Conservation (phyloP, 1,140 invertebrate genomes). For the Macrotrachela quadricornifera region DNA sequence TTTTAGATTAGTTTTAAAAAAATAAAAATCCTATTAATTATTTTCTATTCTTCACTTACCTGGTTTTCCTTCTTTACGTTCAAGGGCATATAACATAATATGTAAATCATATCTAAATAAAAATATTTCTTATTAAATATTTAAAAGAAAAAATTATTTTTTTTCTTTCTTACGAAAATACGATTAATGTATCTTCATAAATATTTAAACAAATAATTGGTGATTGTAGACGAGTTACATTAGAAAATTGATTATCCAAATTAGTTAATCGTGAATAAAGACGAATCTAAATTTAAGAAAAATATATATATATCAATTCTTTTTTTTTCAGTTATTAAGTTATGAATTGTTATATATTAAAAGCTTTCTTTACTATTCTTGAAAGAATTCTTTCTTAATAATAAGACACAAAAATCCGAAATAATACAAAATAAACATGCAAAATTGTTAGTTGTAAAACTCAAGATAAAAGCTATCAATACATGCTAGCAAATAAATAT, state of each 20-base stretch:
- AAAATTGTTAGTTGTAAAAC: not conserved
- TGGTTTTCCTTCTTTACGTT: constrained; percentile 17
- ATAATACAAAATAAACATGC: no score
- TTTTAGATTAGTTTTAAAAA: no score
- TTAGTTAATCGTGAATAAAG: constrained; percentile 71
- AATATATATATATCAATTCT: no score
- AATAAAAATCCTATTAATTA: no score
- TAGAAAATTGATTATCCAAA: constrained; percentile 60
- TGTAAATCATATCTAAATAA: constrained; percentile 43
- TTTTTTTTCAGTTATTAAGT: no score
- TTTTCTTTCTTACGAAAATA: constrained; percentile 16
- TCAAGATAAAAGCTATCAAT: not conserved
- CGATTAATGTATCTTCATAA: constrained; percentile 23
- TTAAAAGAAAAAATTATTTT: no score
- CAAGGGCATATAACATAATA: constrained; percentile 42
- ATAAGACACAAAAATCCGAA: no score
- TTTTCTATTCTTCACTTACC: constrained; percentile 15
- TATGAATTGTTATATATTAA: no score
- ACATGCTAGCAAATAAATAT: no score
- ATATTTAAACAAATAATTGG: constrained; percentile 26
- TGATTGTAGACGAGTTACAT: constrained; percentile 37
- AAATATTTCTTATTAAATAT: no score
- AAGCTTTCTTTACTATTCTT: no score
- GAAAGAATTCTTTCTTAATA: no score
- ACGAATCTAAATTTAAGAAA: constrained; percentile 32